A percentile compares a stretch with the other conserved stretches of the same genome.
phyloP scores from a whole-genome alignment of 2,797 vertebrate species.

The Hemitrygon akajei region DNA sequence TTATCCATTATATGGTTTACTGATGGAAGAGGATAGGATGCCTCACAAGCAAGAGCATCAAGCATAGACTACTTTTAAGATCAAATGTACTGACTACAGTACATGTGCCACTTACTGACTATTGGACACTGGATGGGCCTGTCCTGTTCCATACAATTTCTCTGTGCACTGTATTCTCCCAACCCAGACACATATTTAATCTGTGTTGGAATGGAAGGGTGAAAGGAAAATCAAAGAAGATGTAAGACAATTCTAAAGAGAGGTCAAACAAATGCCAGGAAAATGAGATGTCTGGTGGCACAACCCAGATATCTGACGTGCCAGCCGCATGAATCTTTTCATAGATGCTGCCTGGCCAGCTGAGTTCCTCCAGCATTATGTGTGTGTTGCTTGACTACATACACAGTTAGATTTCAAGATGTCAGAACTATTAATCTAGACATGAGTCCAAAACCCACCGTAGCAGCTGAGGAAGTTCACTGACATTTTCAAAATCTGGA shows the following conservation, averaged over 20 bases:
- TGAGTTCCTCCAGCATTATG: too few species aligned
- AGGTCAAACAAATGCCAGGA: not conserved
- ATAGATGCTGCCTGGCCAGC: too few species aligned
- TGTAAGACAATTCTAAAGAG: not conserved
- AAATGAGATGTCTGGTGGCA: not conserved
- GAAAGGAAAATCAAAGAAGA: not conserved
- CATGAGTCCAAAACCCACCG: too few species aligned
- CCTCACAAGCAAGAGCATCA: not conserved
- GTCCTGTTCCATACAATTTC: not conserved
- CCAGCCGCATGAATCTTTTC: too few species aligned
- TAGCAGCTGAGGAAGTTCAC: too few species aligned
- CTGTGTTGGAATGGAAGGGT: too few species aligned
- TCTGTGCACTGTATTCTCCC: not conserved
- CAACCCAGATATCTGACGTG: not conserved
- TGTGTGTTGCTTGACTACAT: too few species aligned
- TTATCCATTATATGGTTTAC: not conserved
- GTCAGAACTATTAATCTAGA: too few species aligned
- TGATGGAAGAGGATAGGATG: too few species aligned
- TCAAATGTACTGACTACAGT: not conserved
- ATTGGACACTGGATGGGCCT: not conserved
- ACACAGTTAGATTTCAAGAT: too few species aligned
- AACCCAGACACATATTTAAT: not conserved
- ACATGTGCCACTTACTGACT: not conserved
- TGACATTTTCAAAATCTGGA: too few species aligned
- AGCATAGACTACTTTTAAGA: not conserved